Conservation (phyloP, 2,888 invertebrate species). For the Oscheius onirici region DNA sequence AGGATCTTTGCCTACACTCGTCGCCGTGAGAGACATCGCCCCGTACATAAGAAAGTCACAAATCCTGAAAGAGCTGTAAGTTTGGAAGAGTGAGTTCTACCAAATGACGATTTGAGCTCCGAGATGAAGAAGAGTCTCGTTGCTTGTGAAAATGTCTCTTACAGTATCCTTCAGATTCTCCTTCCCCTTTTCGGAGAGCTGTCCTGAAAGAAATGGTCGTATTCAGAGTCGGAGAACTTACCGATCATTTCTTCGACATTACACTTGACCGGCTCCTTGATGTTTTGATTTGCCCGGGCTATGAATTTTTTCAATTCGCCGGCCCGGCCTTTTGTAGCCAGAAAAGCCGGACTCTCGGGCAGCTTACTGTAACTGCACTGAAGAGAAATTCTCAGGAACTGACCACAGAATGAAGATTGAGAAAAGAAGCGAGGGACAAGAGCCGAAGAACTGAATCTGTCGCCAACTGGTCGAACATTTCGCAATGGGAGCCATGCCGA, state of each 20-base stretch:
- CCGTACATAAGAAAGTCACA: slow-evolving; percentile 61
- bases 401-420: background rate
- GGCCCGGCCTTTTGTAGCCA: slow-evolving; percentile 42
- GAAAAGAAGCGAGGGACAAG: background rate
- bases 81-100: background rate
- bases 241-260: slow-evolving; percentile 44
- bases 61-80: slow-evolving; percentile 37
- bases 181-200: background rate
- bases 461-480: slow-evolving; percentile 9
- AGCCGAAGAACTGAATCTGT: slow-evolving; percentile 16
- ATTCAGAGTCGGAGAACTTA: background rate
- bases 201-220: background rate
- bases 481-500: slow-evolving; percentile 5
- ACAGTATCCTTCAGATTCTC: background rate
- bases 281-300: slow-evolving; percentile 32
- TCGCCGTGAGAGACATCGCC: slow-evolving; percentile 56
- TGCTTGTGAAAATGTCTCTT: slow-evolving; percentile 6
- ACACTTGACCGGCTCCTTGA: slow-evolving; percentile 38
- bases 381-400: background rate
- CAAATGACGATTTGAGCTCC: background rate
- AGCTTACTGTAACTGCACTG: slow-evolving; percentile 46
- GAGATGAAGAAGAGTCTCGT: background rate
- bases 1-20: slow-evolving; percentile 48
- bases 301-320: slow-evolving; percentile 50
- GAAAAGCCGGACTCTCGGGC: slow-evolving; percentile 60